Evolutionary conservation across 2,888 invertebrate species (phyloP).

Genomic region (Hipparchia sbordonii): DNA sequence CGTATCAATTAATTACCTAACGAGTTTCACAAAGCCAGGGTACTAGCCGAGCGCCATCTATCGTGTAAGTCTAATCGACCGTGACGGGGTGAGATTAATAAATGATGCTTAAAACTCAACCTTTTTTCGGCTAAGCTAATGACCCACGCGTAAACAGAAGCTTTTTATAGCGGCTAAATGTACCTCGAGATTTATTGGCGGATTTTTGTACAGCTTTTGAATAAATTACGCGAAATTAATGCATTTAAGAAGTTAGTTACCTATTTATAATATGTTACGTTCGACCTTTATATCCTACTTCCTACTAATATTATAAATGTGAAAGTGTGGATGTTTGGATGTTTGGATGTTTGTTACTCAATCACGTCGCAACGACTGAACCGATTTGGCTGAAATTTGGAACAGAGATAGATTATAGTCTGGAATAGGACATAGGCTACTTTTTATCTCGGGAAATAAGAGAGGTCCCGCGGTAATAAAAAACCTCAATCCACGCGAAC

Average conservation of each 20-base stretch:
- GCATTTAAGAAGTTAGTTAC: not conserved
- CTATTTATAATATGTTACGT: not conserved
- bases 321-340: too few species aligned
- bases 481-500: too few species aligned
- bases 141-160: conserved; percentile 71
- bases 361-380: too few species aligned
- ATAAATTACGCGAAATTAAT: conserved; percentile 56
- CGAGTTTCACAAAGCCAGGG: conserved; percentile 27
- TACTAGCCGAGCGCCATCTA: conserved; percentile 41
- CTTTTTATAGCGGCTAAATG: conserved; percentile 60
- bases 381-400: too few species aligned
- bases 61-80: conserved; percentile 73
- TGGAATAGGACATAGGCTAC: too few species aligned
- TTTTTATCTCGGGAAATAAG: too few species aligned
- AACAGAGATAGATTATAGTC: too few species aligned
- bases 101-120: conserved; percentile 78
- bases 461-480: too few species aligned
- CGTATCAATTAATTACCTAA: conserved; percentile 30
- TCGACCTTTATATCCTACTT: too few species aligned
- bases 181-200: conserved; percentile 62
- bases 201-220: conserved; percentile 58
- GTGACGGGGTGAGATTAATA: conserved; percentile 70
- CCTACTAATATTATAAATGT: too few species aligned
- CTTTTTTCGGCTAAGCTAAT: conserved; percentile 81
- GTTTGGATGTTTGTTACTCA: too few species aligned